Conservation (phyloP, 2,797 vertebrate species). For the Parambassis ranga region DNA sequence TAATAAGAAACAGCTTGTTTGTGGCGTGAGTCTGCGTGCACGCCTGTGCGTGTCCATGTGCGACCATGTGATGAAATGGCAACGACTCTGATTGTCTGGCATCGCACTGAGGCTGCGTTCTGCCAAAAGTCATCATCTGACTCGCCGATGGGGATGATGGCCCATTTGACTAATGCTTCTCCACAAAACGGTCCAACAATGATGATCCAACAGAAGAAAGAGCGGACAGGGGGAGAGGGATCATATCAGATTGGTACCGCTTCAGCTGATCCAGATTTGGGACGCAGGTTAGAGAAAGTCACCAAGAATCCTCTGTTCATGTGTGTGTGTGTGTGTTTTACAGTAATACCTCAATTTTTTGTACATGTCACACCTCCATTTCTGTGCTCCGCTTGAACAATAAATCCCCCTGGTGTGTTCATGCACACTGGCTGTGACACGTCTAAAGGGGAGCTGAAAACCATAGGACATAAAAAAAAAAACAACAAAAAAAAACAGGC, state of each 20-base stretch:
- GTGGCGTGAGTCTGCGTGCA: constrained; percentile 23
- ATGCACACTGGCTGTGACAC: constrained; percentile 47
- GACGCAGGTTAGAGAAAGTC: neutral
- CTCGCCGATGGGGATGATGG: constrained; percentile 61
- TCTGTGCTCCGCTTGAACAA: constrained; percentile 35
- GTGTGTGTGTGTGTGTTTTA: constrained; percentile 12
- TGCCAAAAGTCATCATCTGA: constrained; percentile 74
- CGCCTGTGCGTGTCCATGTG: constrained; percentile 23
- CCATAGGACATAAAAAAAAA: constrained; percentile 42
- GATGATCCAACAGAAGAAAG: constrained; percentile 25
- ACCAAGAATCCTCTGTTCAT: neutral
- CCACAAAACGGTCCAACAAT: constrained; percentile 43
- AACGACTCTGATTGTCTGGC: constrained; percentile 67
- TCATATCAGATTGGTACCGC: constrained; percentile 28
- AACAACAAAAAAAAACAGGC: neutral
- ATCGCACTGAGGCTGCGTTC: constrained; percentile 39
- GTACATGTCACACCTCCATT: constrained; percentile 24
- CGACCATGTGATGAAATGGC: constrained; percentile 56
- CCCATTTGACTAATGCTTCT: constrained; percentile 70
- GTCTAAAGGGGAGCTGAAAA: constrained; percentile 52
- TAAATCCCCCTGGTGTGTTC: constrained; percentile 31
- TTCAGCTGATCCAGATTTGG: constrained; percentile 7
- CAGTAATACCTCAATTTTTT: neutral
- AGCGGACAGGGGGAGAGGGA: neutral
- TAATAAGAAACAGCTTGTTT: constrained; percentile 74